These are phyloP conservation scores for Amphiprion percula DNA, from an alignment of 2,113 vertebrate genomes.

Conservation along the genomic window DNA sequence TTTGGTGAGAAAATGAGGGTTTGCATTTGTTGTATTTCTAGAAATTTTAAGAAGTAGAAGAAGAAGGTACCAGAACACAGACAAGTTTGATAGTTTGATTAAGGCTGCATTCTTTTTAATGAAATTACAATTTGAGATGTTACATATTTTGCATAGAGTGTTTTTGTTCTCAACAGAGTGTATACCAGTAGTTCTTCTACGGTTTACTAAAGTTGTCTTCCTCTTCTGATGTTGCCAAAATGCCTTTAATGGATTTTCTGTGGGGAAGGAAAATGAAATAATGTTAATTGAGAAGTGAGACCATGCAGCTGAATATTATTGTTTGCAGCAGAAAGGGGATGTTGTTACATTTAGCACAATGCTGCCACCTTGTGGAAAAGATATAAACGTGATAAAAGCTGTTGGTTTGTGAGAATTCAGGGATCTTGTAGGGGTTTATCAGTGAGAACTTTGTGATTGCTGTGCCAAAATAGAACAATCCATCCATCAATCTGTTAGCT, in stretches of 20 bases:
- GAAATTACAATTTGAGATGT: background rate
- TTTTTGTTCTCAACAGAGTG: background rate
- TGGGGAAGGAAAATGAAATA: background rate
- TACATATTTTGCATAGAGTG: background rate
- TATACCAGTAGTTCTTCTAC: background rate
- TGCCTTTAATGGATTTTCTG: constrained; percentile 21
- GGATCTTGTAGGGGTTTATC: no score
- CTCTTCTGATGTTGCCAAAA: background rate
- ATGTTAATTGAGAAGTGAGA: background rate
- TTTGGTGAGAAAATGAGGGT: constrained; percentile 32
- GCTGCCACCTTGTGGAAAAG: constrained; percentile 70
- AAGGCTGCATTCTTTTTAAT: constrained; percentile 14
- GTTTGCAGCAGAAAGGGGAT: background rate
- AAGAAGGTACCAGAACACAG: background rate
- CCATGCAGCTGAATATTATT: background rate
- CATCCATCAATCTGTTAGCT: no score
- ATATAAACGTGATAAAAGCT: background rate
- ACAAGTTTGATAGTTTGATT: background rate
- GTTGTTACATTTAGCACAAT: background rate
- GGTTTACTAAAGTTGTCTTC: background rate
- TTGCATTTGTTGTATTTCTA: background rate
- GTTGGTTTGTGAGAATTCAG: no score
- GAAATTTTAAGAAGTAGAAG: background rate
- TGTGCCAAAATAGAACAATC: no score
- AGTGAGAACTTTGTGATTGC: no score